phyloP scores from a whole-genome alignment of 2,797 vertebrate species.

The Leptodactylus fallax region DNA sequence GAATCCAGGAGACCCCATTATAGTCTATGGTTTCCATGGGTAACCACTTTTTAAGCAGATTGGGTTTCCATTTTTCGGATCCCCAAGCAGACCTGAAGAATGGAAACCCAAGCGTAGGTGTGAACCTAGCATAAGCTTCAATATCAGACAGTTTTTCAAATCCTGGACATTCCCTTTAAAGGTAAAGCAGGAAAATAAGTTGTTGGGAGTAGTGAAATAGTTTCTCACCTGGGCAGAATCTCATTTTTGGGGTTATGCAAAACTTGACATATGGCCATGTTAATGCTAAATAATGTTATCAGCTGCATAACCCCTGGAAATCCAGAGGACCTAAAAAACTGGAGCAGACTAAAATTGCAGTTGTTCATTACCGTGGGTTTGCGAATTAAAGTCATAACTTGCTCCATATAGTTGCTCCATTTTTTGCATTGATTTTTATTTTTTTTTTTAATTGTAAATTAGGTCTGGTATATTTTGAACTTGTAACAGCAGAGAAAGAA shows the following conservation, averaged over 20 bases:
- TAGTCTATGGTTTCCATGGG: too few relatives aligned
- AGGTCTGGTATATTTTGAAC: not conserved
- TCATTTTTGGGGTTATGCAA: not conserved
- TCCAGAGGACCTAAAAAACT: not conserved
- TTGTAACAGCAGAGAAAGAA: not conserved
- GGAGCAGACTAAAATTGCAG: not conserved
- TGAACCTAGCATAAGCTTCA: too few relatives aligned
- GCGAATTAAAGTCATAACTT: not conserved
- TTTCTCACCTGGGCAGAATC: not conserved
- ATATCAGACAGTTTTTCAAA: too few relatives aligned
- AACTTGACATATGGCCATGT: not conserved
- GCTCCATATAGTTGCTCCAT: not conserved
- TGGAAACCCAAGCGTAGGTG: too few relatives aligned
- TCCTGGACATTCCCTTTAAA: too few relatives aligned
- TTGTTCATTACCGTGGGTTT: not conserved
- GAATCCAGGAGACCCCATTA: too few relatives aligned
- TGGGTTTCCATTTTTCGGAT: too few relatives aligned
- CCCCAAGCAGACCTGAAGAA: too few relatives aligned
- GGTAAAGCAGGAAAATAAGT: too few relatives aligned
- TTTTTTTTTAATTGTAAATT: not conserved
- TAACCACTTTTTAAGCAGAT: too few relatives aligned
- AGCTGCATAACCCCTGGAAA: not conserved
- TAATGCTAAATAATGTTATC: not conserved
- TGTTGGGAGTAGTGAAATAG: too few relatives aligned
- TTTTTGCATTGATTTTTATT: not conserved